Conservation (phyloP, 2,113 vertebrate genomes). For the Ciconia maguari region DNA sequence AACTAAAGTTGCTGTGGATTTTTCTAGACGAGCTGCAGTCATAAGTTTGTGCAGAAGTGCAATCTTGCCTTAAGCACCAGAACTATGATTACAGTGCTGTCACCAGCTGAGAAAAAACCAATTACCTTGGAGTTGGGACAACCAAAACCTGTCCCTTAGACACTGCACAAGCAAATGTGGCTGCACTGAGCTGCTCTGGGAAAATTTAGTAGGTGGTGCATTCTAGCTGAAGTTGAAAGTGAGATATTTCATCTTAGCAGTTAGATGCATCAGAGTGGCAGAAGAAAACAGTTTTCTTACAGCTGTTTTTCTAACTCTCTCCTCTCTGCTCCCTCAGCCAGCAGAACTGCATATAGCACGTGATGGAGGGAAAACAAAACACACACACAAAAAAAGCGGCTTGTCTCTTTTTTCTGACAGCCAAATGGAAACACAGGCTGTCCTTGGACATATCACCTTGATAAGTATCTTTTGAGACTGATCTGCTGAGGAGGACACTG, state of each 20-base stretch:
- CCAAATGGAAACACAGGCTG: not conserved
- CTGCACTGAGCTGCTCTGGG: not conserved
- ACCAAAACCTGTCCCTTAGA: not conserved
- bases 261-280: not conserved
- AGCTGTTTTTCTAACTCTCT: not conserved
- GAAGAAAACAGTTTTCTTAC: not conserved
- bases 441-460: not conserved
- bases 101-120: not conserved
- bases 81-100: not conserved
- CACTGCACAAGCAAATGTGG: not conserved
- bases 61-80: not conserved
- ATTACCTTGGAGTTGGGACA: not conserved
- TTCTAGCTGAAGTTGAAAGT: not conserved
- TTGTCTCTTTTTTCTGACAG: not conserved
- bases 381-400: not conserved
- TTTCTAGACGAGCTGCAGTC: not conserved
- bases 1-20: not conserved
- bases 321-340: not conserved
- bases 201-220: not conserved
- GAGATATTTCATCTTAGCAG: not conserved
- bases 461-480: not conserved
- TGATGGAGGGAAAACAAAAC: not conserved
- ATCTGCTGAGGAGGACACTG: not conserved
- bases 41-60: not conserved
- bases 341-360: not conserved